Evolutionary conservation across 1,140 invertebrate species (phyloP), one percentile per base, ranked within the genome.

Genomic region (Portunus trituberculatus): DNA sequence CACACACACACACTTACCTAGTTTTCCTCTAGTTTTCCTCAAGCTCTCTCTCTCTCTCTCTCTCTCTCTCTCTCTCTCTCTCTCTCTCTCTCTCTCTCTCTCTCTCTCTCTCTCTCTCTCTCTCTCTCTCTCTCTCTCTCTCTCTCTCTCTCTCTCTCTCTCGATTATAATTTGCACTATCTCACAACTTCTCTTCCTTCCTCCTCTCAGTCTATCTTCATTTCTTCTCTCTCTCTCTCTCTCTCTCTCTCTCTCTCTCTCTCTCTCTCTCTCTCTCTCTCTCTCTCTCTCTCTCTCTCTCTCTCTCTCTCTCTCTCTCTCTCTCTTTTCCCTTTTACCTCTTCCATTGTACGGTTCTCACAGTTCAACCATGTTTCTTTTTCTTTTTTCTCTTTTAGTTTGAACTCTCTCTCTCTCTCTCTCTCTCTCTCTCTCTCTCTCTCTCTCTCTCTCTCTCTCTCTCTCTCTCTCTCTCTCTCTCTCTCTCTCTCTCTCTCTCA

Each of bases 51-150:
- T 59, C 52, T 59, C 52, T 59, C 52, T 76, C 67, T 76, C 67
- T 76, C 67, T 76, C 67, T 76, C 67, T 76, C 67, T 76, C 67
- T 76, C 67, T 76, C 67, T 76, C 67, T 76, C 67, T 76, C 25
- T n/a, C 67, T n/a, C 67, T 76, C 67, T 76, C 67, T 76, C 67
- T 76, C 67, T 76, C 67, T 76, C 67, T 76, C 67, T 76, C 67
- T 76, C 67, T 88, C 86, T 88, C 86, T 88, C 86, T 88, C 86
- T 88, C 86, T 88, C 86, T 88, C 86, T 88, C 86, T 88, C 86
- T 88, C 86, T 88, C 86, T 88, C 86, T 88, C 86, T 88, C 86
- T 88, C 86, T 88, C 86, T 88, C 86, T 88, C 86, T 88, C 86
- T 32, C 31, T 86, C 29, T 88, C 86, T 88, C 86, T 88, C n/a